Base-by-base conservation (phyloP, 2,113 vertebrate species). In the Odontesthes bonariensis region DNA sequence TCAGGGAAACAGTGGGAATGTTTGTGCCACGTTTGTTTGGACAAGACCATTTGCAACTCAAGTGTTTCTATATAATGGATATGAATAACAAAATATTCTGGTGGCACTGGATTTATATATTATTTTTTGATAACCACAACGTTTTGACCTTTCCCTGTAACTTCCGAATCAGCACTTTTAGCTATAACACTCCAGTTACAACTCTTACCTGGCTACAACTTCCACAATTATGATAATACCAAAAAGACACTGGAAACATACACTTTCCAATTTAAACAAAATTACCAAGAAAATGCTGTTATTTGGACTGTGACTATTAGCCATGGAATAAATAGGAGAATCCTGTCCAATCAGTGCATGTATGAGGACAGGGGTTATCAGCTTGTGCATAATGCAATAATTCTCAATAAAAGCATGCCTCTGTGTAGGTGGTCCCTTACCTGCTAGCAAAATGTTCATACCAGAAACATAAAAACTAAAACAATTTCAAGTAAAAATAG, bases 1-100 rank as follows among this genome's bases (percentile, higher is more conserved):
- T 81, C 81, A 42, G 67, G 76, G 73, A 84, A 88, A 76, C 49
- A 22, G 8, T 59, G 17, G 58, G 19, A 57, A 66, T 79, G 55
- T 76, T 58, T 74, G 27, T 74, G 53, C 14, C 47, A 54, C 40
- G 53, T 51, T 52, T 51, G 33, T 46, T 33, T 63, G 22, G 47
- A 72, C 6, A 17, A 40, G 23, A n/a, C 31, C 8, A 54, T 7
- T 59, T 17, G 51, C 27, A 53, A 60, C 51, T 40, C 11, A 38
- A 22, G 23, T 49, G n/a, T 16, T 54, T 31, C 10, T 54, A 13
- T 44, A 65, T 8, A 13, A 42, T 20, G 0, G 8, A 54, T 0
- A 49, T 32, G n/a, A 8, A 42, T 44, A 44, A 57, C 32, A 22
- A 6, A 6, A 68, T 5, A 20, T 31, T 55, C 17, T 44, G 14